Base-by-base conservation (phyloP, 2,888 invertebrate genomes). In the Flexamia atlantica region DNA sequence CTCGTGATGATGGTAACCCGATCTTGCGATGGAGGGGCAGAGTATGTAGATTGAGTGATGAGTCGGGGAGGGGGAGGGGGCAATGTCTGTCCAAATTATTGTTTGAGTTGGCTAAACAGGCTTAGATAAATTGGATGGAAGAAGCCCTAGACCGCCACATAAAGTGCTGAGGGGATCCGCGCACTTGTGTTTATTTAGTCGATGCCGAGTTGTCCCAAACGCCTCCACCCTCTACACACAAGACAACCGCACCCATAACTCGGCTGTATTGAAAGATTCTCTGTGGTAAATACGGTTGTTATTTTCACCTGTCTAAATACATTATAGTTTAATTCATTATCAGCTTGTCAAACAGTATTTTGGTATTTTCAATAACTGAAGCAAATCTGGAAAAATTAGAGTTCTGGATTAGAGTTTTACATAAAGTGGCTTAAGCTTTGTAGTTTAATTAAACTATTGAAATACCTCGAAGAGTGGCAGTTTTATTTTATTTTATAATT, bases 41-140 rank as follows among this genome's bases (percentile, higher is more conserved):
- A 40, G 76, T 72, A 72, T 72, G 72, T 72, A 72, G 72, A 72
- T 72, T 40, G 72, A 17, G 42, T 70, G 70, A 70, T 70, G 70
- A 70, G 30, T 70, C 36, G 70, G 5, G 70, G 70, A 32, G 30
- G 32, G 46, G 76, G 76, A 30, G 76, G 28, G 28, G 76, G 76
- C 76, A 50, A 76, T 76, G 76, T 50, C 76, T 76, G 76, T 76
- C 76, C 76, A 76, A 76, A 76, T 76, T 76, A 76, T 76, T 76
- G 76, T 76, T 50, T 46, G 46, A 76, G 28, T 76, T 50, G 76
- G 76, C 76, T 50, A 76, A 76, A 76, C 76, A 76, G 30, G 76
- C 76, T 76, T 76, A 76, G 76, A 76, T 76, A 76, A 76, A 76
- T 76, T 76, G 76, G 76, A 76, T 76, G 76, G 76, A 76, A 76